Evolutionary conservation across 2,888 invertebrate genomes (phyloP).

Genomic region (Tyria jacobaeae): DNA sequence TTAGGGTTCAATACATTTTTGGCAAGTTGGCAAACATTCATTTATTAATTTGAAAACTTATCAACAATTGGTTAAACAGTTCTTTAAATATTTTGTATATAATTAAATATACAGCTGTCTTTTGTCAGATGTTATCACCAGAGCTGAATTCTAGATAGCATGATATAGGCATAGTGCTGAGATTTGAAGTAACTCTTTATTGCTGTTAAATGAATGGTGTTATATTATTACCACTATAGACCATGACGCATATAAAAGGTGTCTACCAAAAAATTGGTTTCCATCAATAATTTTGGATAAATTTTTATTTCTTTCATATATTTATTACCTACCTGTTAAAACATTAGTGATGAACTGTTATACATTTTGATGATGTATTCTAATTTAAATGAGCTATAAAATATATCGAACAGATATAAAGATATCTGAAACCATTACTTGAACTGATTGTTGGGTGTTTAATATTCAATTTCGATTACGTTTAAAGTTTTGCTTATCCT

Average conservation of each 20-base stretch:
- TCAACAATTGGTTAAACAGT: too few relatives aligned
- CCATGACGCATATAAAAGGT: slow-evolving; percentile 8
- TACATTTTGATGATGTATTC: slow-evolving; percentile 21
- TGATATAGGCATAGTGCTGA: too few relatives aligned
- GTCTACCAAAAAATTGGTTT: slow-evolving; percentile 22
- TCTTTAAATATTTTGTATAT: too few relatives aligned
- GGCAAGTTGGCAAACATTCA: too few relatives aligned
- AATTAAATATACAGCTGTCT: too few relatives aligned
- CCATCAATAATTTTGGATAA: slow-evolving; percentile 30
- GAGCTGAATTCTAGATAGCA: too few relatives aligned
- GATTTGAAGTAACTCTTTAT: too few relatives aligned
- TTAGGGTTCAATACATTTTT: neutral
- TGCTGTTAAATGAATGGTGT: too few relatives aligned
- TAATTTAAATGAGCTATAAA: slow-evolving; percentile 12
- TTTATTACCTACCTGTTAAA: slow-evolving; percentile 35
- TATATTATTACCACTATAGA: too few relatives aligned
- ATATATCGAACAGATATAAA: neutral
- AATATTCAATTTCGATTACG: slow-evolving; percentile 8
- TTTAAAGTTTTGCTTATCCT: neutral
- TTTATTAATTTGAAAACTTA: too few relatives aligned
- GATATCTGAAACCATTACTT: slow-evolving; percentile 23
- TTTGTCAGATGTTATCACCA: too few relatives aligned
- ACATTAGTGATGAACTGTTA: slow-evolving; percentile 27
- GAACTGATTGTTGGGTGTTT: slow-evolving; percentile 8
- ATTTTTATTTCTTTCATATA: slow-evolving; percentile 31